phyloP scores from a whole-genome alignment of 2,113 vertebrate species.

The Phaethornis superciliosus region DNA sequence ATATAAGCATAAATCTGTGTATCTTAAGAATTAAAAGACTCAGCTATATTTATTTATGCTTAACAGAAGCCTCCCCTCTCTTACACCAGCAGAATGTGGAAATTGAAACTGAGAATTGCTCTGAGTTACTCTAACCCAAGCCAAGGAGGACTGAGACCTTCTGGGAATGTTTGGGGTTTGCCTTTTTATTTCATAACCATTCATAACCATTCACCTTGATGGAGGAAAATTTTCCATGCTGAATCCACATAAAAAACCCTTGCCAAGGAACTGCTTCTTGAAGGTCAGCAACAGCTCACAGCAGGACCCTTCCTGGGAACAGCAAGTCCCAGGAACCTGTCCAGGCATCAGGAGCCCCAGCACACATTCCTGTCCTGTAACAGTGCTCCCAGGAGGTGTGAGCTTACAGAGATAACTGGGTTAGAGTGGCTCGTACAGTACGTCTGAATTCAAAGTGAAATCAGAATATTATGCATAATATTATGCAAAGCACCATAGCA shows the following conservation, averaged over 20 bases:
- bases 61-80: neutral
- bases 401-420: slow-evolving; percentile 44
- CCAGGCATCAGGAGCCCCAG: neutral
- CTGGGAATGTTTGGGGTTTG: neutral
- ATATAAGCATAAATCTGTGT: neutral
- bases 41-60: neutral
- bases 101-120: neutral
- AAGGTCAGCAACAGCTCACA: neutral
- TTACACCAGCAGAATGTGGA: neutral
- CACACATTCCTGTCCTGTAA: neutral
- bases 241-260: neutral
- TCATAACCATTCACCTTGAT: neutral
- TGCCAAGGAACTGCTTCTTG: neutral
- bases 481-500: slow-evolving; percentile 59
- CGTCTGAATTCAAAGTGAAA: slow-evolving; percentile 67
- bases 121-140: neutral
- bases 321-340: neutral
- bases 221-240: neutral
- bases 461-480: slow-evolving; percentile 45
- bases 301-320: neutral
- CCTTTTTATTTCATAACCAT: neutral
- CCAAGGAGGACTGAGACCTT: neutral
- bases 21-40: neutral
- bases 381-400: neutral
- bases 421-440: slow-evolving; percentile 32